Base-by-base conservation (phyloP, 64 coral and sea anemone genomes). In the Anthopleura sola region DNA sequence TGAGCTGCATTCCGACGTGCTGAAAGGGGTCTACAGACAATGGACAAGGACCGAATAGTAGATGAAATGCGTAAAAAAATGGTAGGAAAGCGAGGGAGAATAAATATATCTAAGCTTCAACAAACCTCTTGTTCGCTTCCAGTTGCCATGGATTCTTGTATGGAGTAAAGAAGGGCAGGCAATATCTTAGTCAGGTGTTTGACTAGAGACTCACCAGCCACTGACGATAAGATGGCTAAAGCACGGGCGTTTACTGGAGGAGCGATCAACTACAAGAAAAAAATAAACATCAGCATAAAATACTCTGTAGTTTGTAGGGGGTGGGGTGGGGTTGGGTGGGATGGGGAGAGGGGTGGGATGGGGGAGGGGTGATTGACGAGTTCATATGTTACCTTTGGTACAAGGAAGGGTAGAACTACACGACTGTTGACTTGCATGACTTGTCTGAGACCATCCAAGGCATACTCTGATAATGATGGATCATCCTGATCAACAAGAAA, bases 361-460 rank as follows among this genome's bases (percentile, higher is more conserved):
- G 40, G 40, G 40, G 40, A 6, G 40, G 9, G 40, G 4, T 44
- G 40, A n/a, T n/a, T n/a, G n/a, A n/a, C n/a, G 16, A 21, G 20
- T 21, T 6, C 2, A 71, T 1, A 71, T 14, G n/a, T 62, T 75
- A 99, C 97, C 97, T 99, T 89, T 37, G 97, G 97, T 46, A 99
- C 90, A 68, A 99, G 90, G 84, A 99, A 94, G 0, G 97, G 97
- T 5, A 99, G 80, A 28, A 99, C 97, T 8, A 94, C 92, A 78
- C 93, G 91, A 56, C 97, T 99, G 82, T 94, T 94, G 32, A 99
- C 90, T 24, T 93, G 81, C 97, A 99, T 99, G 33, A 99, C 92
- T 82, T 99, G 97, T 23, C 93, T 86, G 15, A 99, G 83, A 2
- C 97, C 97, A 90, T 99, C 97, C 75, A 99, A 29, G 0, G 97